Evolutionary conservation across 2,797 vertebrate species (phyloP), one percentile per base, ranked within the genome.

Genomic region (Cryptoblepharus egeriae): DNA sequence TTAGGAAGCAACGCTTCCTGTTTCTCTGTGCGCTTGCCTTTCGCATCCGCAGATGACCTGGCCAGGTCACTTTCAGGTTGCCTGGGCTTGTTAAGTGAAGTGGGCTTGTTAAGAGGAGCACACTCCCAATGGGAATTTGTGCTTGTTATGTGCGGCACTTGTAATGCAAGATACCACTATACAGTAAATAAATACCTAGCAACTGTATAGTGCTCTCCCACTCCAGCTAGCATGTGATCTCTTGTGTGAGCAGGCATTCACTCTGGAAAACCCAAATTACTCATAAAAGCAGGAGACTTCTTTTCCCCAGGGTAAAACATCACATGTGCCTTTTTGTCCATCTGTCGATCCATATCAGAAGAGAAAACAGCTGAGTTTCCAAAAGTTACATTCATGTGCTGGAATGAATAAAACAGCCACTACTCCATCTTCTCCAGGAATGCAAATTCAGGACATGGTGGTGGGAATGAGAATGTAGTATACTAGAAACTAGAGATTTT

Each of bases 361-460:
- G 45, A 9, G 11, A 49, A 20, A 85, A 67, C 83, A 91, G 84
- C 82, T 86, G 89, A 1, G 0, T 22, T 24, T 73, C 30, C 45
- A 64, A 45, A 4, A 32, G 45, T 75, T 28, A 28, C 3, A n/a
- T 39, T 52, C 13, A 75, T 20, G 28, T 37, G 39, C 64, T 42
- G 20, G 45, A 22, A 28, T 55, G 42, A 69, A 20, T 69, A 28
- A 24, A n/a, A 58, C 24, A 4, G 30, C 18, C 61, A 75, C n/a
- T 49, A 49, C 45, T 16, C 30, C 15, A 45, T 28, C 28, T 60
- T 32, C 11, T 32, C 3, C 61, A 84, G 55, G 8, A 60, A 4
- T 52, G 55, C 57, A 79, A 60, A 74, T 18, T 39, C 35, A 52
- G 52, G 45, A 5, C 45, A 39, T 57, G 39, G 26, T 45, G 9